phyloP scores from a whole-genome alignment of 2,888 invertebrate species.

The Pseudococcus viburni region DNA sequence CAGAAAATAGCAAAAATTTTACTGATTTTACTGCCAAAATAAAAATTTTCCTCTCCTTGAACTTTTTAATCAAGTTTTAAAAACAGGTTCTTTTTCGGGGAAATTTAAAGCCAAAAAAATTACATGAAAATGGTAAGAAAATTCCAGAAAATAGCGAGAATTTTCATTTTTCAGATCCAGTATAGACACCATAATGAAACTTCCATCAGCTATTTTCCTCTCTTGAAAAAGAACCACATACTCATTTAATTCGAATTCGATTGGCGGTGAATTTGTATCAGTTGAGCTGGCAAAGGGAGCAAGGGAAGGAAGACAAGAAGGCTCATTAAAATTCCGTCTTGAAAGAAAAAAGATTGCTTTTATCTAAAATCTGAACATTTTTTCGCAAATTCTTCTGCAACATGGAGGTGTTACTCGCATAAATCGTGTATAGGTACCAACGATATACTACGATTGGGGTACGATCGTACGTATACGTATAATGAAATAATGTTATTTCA shows the following conservation, averaged over 20 bases:
- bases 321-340: slow-evolving; percentile 47
- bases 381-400: slow-evolving; percentile 39
- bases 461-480: slow-evolving; percentile 1
- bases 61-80: too few species aligned
- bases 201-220: not conserved
- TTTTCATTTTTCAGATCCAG: too few species aligned
- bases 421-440: slow-evolving; percentile 14
- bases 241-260: not conserved
- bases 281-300: not conserved
- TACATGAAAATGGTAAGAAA: too few species aligned
- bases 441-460: not conserved
- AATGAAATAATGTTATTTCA: slow-evolving; percentile 44
- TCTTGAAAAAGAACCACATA: not conserved
- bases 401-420: slow-evolving; percentile 17
- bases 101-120: too few species aligned
- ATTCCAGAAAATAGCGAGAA: too few species aligned
- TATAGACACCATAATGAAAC: too few species aligned
- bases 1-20: too few species aligned
- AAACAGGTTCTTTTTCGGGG: too few species aligned
- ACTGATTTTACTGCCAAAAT: too few species aligned
- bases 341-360: slow-evolving; percentile 26
- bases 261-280: slow-evolving; percentile 9
- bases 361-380: slow-evolving; percentile 51
- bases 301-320: not conserved
- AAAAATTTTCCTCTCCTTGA: too few species aligned